phyloP scores from a whole-genome alignment of 1,140 invertebrate genomes.

The Octopus sinensis region DNA sequence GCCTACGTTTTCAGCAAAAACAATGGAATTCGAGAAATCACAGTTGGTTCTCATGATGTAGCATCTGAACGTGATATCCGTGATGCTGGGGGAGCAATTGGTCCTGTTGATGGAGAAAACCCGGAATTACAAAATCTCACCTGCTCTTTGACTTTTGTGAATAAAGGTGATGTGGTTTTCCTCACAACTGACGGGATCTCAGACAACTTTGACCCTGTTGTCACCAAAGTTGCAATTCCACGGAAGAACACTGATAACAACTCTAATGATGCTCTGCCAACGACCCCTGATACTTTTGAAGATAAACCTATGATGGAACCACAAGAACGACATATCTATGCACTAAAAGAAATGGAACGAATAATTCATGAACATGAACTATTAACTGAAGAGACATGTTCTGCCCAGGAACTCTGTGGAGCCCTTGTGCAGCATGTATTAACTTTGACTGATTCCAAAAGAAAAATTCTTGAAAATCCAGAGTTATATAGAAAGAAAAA shows the following conservation, averaged over 20 bases:
- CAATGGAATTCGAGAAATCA: constrained; percentile 67
- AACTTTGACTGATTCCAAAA: constrained; percentile 51
- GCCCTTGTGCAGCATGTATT: constrained; percentile 56
- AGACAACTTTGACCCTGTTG: constrained; percentile 91
- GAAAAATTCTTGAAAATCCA: constrained; percentile 55
- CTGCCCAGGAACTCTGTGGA: constrained; percentile 56
- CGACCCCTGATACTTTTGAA: constrained; percentile 30
- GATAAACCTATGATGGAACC: constrained; percentile 55
- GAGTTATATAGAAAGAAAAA: constrained; percentile 47
- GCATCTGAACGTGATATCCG: constrained; percentile 85
- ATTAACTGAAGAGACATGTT: constrained; percentile 49
- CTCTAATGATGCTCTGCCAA: constrained; percentile 24
- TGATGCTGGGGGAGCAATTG: constrained; percentile 78
- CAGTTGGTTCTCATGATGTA: constrained; percentile 82
- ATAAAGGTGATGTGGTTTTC: constrained; percentile 82
- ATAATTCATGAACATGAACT: constrained; percentile 56
- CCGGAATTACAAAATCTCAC: constrained; percentile 89
- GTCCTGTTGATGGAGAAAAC: constrained; percentile 82
- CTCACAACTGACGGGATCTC: constrained; percentile 88
- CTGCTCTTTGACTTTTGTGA: constrained; percentile 80
- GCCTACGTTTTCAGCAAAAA: constrained; percentile 82
- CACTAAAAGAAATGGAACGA: constrained; percentile 58
- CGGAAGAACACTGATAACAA: constrained; percentile 42
- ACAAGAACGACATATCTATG: constrained; percentile 54
- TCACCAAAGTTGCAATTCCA: constrained; percentile 83